phyloP scores from a whole-genome alignment of 2,888 invertebrate species.

The Erynnis tages region DNA sequence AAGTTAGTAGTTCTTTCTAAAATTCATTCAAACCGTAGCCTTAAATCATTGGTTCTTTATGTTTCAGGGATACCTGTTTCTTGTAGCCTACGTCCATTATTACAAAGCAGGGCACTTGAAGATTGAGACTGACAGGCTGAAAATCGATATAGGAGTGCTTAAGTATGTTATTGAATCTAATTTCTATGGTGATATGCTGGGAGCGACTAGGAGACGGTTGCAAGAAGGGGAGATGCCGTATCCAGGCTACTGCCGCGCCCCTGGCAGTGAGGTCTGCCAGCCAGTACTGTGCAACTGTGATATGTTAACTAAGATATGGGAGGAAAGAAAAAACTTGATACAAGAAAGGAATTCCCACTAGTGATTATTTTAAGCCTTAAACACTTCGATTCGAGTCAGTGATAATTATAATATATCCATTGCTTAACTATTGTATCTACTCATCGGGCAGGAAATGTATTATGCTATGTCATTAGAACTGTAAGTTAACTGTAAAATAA shows the following conservation, averaged over 20 bases:
- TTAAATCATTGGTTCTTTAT: no score
- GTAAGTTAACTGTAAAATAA: no score
- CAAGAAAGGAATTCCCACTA: no score
- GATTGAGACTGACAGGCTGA: constrained; percentile 39
- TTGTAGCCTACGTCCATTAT: constrained; percentile 54
- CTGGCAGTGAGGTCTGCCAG: constrained; percentile 51
- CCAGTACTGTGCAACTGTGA: constrained; percentile 61
- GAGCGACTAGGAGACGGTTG: constrained; percentile 53
- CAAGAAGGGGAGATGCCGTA: constrained; percentile 56
- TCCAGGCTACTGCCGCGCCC: constrained; percentile 68
- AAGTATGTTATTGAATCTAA: constrained; percentile 33
- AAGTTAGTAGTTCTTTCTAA: constrained; percentile 18
- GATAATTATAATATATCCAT: no score
- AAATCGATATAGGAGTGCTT: constrained; percentile 38
- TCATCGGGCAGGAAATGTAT: no score
- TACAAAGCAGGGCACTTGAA: constrained; percentile 55
- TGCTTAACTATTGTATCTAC: no score
- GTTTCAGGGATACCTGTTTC: constrained; percentile 51
- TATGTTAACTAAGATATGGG: constrained; percentile 50
- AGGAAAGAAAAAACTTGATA: constrained; percentile 16
- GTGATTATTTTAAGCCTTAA: no score
- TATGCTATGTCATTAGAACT: no score
- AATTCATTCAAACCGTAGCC: no score
- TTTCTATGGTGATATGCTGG: constrained; percentile 28
- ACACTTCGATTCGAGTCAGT: no score